These are phyloP conservation scores for Ferdinandea cuprea DNA, from an alignment of 2,888 invertebrate species.

Conservation along the genomic window DNA sequence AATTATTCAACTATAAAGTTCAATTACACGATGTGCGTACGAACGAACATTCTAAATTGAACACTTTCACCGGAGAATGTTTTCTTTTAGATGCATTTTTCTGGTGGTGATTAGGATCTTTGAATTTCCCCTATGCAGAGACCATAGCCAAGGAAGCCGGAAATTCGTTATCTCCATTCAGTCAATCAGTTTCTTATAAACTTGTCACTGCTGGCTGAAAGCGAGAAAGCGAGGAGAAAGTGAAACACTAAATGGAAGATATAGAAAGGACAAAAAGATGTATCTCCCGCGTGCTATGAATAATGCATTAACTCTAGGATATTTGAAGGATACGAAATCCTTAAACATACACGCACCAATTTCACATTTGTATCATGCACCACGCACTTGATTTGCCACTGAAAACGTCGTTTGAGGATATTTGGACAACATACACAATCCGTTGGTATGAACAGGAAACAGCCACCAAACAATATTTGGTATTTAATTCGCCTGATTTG, in stretches of 20 bases:
- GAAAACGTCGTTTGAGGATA: conserved; percentile 72
- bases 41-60: conserved; percentile 61
- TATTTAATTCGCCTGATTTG: conserved; percentile 74
- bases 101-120: conserved; percentile 72
- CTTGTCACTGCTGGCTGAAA: conserved; percentile 70
- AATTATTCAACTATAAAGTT: conserved; percentile 74
- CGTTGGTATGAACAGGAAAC: conserved; percentile 67
- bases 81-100: conserved; percentile 66
- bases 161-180: conserved; percentile 76
- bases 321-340: conserved; percentile 56
- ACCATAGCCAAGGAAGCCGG: conserved; percentile 47
- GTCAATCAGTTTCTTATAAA: conserved; percentile 76
- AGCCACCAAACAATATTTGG: conserved; percentile 74
- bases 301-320: conserved; percentile 59
- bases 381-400: conserved; percentile 71
- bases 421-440: conserved; percentile 72
- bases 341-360: conserved; percentile 73
- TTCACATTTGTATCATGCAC: conserved; percentile 74
- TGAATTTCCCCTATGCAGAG: conserved; percentile 21
- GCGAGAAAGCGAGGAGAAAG: conserved; percentile 48
- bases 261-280: conserved; percentile 52
- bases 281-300: conserved; percentile 63
- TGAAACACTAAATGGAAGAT: conserved; percentile 33
- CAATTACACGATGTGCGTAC: conserved; percentile 72
- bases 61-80: conserved; percentile 54